Conservation (phyloP, 2,888 invertebrate genomes). For the Ceraclea dissimilis region DNA sequence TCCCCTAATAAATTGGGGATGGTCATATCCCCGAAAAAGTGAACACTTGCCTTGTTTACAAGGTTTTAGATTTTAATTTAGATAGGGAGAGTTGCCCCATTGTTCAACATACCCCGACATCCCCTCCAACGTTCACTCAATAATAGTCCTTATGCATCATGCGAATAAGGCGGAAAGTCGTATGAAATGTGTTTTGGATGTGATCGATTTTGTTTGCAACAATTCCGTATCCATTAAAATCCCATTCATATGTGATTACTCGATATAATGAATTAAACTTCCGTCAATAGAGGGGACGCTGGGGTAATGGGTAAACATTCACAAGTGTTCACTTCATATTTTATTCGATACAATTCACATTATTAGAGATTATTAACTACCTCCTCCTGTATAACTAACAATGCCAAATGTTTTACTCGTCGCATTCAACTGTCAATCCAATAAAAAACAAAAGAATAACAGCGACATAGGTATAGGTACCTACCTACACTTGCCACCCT, state of each 20-base stretch:
- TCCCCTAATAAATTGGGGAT: constrained; percentile 13
- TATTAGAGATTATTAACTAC: background rate
- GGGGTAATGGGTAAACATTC: background rate
- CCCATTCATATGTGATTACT: constrained; percentile 52
- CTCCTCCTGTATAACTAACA: background rate
- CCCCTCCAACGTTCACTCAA: background rate
- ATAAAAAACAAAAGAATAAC: too few species aligned
- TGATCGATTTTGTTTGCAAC: constrained; percentile 15
- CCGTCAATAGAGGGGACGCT: constrained; percentile 8
- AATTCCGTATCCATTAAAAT: constrained; percentile 45
- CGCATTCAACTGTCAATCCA: too few species aligned
- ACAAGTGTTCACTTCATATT: background rate
- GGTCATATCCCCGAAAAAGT: constrained; percentile 42
- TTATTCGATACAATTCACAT: background rate
- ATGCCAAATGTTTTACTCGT: too few species aligned
- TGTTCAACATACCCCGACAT: constrained; percentile 28
- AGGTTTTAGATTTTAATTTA: constrained; percentile 56
- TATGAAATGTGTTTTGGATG: background rate
- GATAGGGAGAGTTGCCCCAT: constrained; percentile 42
- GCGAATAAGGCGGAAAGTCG: background rate
- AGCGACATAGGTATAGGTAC: too few species aligned
- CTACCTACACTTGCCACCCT: too few species aligned
- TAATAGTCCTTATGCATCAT: background rate
- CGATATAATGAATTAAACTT: constrained; percentile 42
- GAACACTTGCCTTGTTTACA: constrained; percentile 55